Evolutionary conservation across 2,797 vertebrate species (phyloP).

Genomic region (Pangasius macronema): DNA sequence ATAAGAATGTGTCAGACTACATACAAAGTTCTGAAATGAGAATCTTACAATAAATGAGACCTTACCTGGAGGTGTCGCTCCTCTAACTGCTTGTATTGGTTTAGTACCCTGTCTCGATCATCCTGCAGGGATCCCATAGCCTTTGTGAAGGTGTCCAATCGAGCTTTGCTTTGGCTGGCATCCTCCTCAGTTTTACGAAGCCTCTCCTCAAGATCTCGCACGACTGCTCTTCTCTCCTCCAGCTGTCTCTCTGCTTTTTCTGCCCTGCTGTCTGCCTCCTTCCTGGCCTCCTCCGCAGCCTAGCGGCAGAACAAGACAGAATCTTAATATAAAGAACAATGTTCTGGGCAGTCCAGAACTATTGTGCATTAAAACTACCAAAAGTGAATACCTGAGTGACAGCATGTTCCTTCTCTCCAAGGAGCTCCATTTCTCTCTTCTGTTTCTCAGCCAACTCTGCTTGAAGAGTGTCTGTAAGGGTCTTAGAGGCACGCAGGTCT

Average conservation of each 20-base stretch:
- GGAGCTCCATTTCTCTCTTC: slow-evolving; percentile 82
- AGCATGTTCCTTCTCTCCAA: slow-evolving; percentile 88
- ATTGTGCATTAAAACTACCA: neutral
- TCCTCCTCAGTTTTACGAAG: slow-evolving; percentile 77
- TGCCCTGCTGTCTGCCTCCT: slow-evolving; percentile 77
- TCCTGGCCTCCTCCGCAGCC: slow-evolving; percentile 83
- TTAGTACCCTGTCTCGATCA: slow-evolving; percentile 86
- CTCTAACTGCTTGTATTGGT: slow-evolving; percentile 89
- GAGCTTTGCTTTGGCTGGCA: slow-evolving; percentile 76
- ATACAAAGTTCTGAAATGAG: neutral
- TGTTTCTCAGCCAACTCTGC: slow-evolving; percentile 84
- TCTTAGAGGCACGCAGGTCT: slow-evolving; percentile 86
- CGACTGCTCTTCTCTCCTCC: slow-evolving; percentile 72
- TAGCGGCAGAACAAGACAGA: slow-evolving; percentile 57
- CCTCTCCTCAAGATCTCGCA: slow-evolving; percentile 73
- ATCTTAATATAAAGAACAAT: neutral
- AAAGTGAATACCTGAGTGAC: slow-evolving; percentile 71
- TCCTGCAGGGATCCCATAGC: slow-evolving; percentile 97
- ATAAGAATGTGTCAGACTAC: neutral
- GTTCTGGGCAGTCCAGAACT: neutral
- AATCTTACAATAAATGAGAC: neutral
- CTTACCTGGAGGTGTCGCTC: slow-evolving; percentile 82
- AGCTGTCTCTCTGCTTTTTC: slow-evolving; percentile 79
- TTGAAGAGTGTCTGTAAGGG: slow-evolving; percentile 81
- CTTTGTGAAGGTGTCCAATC: slow-evolving; percentile 87